A percentile compares a stretch with the other conserved stretches of the same genome.
These are phyloP conservation scores for Rhinella marina DNA, from an alignment of 2,797 vertebrate species.

Conservation along the genomic window DNA sequence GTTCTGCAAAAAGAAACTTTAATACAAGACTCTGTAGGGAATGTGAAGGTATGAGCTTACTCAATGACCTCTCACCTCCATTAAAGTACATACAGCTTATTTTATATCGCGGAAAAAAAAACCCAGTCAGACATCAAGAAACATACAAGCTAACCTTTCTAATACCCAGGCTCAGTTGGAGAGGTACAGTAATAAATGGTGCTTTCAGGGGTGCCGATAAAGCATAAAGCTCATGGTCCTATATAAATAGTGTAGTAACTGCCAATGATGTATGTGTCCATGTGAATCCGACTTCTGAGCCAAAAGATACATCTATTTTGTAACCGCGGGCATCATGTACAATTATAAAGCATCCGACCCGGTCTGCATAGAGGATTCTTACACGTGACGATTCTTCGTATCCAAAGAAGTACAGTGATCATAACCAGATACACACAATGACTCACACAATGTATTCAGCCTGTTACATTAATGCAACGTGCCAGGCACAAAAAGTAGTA, in stretches of 20 bases:
- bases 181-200: background rate
- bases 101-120: constrained; percentile 20
- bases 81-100: constrained; percentile 53
- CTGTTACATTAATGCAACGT: too few relatives aligned
- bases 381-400: background rate
- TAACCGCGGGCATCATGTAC: background rate
- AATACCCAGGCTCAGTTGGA: background rate
- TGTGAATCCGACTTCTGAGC: background rate
- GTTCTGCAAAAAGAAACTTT: constrained; percentile 54
- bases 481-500: too few relatives aligned
- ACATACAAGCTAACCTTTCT: constrained; percentile 45
- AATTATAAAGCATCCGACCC: background rate
- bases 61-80: constrained; percentile 46
- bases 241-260: background rate
- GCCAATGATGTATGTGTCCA: background rate
- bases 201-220: background rate
- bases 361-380: background rate
- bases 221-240: background rate
- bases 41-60: constrained; percentile 38
- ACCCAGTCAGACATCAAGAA: constrained; percentile 19
- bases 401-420: too few relatives aligned
- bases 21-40: constrained; percentile 53
- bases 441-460: too few relatives aligned
- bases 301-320: background rate
- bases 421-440: too few relatives aligned